phyloP scores from a whole-genome alignment of 2,888 invertebrate species.

The Luffia ferchaultella region DNA sequence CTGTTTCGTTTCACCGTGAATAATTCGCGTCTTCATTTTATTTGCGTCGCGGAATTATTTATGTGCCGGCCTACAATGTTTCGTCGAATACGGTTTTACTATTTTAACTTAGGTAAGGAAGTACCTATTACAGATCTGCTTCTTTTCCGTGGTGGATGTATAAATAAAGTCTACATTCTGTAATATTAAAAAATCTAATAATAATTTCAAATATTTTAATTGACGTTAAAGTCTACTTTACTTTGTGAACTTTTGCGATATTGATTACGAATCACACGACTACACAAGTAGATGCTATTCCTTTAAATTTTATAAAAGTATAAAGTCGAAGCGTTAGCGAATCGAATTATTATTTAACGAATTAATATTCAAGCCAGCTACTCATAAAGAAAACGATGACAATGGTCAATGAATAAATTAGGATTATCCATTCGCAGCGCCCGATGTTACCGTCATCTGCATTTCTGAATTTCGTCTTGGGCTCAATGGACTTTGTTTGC shows the following conservation, averaged over 20 bases:
- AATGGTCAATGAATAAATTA: not conserved
- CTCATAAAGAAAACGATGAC: not conserved
- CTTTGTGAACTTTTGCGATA: no score
- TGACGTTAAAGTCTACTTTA: no score
- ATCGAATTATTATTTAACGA: no score
- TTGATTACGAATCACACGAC: no score
- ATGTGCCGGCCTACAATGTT: conserved; percentile 4
- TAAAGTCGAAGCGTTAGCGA: no score
- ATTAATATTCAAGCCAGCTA: not conserved
- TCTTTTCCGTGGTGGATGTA: no score
- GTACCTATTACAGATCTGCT: not conserved
- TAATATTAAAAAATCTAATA: no score
- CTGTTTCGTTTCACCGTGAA: conserved; percentile 23
- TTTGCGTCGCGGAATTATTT: conserved; percentile 7
- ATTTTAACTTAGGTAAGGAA: not conserved
- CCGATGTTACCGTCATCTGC: not conserved
- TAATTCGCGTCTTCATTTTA: conserved; percentile 9
- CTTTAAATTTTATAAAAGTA: no score
- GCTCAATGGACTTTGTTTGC: not conserved
- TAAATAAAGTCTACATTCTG: no score
- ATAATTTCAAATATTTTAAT: no score
- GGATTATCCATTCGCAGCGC: not conserved
- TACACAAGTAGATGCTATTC: no score
- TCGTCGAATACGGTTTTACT: not conserved
- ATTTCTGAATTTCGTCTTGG: not conserved